These are phyloP conservation scores for Momotus momota DNA, from an alignment of 2,797 vertebrate species.

Conservation along the genomic window DNA sequence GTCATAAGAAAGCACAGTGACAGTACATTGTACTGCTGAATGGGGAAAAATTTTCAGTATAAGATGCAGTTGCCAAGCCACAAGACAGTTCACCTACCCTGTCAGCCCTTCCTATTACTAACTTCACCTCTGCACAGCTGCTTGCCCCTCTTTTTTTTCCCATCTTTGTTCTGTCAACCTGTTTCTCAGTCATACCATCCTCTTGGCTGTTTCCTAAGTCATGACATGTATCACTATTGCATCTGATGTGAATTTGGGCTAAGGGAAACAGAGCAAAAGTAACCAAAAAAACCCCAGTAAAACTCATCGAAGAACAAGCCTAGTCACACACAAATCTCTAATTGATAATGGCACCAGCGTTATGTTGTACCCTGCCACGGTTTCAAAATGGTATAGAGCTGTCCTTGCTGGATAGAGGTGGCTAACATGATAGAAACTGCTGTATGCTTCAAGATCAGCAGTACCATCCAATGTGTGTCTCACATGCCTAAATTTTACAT, in stretches of 20 bases:
- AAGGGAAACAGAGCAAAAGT: background rate
- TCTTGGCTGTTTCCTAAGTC: conserved; percentile 9
- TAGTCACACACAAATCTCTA: background rate
- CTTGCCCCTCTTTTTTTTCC: background rate
- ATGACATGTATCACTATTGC: background rate
- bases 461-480: background rate
- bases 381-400: background rate
- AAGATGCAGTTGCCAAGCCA: conserved; percentile 38
- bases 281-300: background rate
- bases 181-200: background rate
- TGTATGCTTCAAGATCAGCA: background rate
- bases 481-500: background rate
- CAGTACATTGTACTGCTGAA: background rate
- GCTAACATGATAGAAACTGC: background rate
- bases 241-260: background rate
- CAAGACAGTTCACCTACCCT: conserved; percentile 18
- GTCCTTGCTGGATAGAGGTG: background rate
- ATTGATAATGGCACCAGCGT: background rate
- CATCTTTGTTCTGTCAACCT: background rate
- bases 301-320: background rate
- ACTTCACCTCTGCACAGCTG: conserved; percentile 15
- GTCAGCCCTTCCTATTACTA: background rate
- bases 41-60: background rate
- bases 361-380: background rate
- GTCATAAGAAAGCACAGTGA: conserved; percentile 4